These are phyloP conservation scores for Carduelis carduelis DNA, from an alignment of 2,797 vertebrate genomes.

Conservation along the genomic window DNA sequence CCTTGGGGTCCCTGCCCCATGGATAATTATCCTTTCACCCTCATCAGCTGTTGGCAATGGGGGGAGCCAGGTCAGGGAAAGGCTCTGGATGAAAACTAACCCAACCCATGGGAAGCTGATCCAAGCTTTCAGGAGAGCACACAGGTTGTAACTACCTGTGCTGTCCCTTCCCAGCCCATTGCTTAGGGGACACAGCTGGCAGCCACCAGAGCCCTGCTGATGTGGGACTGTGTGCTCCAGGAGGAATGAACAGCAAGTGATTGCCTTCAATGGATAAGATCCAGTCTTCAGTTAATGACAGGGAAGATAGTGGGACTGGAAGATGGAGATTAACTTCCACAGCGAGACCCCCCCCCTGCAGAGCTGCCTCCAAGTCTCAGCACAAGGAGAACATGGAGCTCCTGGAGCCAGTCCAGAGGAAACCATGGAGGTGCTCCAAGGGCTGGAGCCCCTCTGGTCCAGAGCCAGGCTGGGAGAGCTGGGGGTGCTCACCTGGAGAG, in stretches of 20 bases:
- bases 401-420: not conserved
- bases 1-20: too few species aligned
- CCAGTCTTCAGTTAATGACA: not conserved
- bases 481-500: not conserved
- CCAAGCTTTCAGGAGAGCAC: not conserved
- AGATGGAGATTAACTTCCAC: not conserved
- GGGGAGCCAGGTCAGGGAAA: not conserved
- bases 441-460: not conserved
- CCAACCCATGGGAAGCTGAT: accelerated
- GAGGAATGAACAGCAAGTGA: not conserved
- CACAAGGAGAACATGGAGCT: not conserved
- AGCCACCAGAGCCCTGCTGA: not conserved
- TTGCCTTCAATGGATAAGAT: not conserved
- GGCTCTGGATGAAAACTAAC: not conserved
- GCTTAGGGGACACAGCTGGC: not conserved
- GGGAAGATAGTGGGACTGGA: not conserved
- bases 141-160: not conserved
- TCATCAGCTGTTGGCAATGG: accelerated
- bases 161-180: not conserved
- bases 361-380: not conserved
- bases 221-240: not conserved
- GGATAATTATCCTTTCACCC: not conserved
- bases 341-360: not conserved
- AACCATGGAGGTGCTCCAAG: accelerated
- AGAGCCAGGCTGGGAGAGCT: not conserved